phyloP scores from a whole-genome alignment of 2,888 invertebrate genomes.

The Agrilus cyanescens region DNA sequence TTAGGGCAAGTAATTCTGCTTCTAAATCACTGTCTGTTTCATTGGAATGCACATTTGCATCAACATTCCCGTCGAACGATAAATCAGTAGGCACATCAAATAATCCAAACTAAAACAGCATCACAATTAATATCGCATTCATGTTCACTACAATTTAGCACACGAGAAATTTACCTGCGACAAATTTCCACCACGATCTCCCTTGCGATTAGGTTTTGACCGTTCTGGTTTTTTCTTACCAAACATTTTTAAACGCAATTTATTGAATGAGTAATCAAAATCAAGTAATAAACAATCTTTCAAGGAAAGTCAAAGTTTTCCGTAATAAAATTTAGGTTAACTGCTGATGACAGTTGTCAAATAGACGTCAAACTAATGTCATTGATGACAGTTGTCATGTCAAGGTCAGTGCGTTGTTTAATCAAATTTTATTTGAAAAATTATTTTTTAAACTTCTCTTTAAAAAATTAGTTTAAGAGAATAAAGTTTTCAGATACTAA shows the following conservation, averaged over 20 bases:
- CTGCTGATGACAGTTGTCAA: background rate
- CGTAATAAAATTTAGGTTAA: slow-evolving; percentile 3
- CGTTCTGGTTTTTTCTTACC: slow-evolving; percentile 26
- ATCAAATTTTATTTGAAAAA: too few species aligned
- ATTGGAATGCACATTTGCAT: slow-evolving; percentile 43
- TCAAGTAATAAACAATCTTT: background rate
- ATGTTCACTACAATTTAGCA: background rate
- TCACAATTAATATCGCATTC: slow-evolving; percentile 4
- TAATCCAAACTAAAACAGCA: slow-evolving; percentile 63
- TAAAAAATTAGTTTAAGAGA: too few species aligned
- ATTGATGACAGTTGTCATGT: too few species aligned
- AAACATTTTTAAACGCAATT: slow-evolving; percentile 24
- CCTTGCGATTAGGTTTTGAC: slow-evolving; percentile 17
- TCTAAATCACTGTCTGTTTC: slow-evolving; percentile 71
- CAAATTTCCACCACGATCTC: slow-evolving; percentile 20
- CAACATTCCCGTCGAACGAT: slow-evolving; percentile 42
- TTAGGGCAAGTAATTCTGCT: slow-evolving; percentile 71
- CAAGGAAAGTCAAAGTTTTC: background rate
- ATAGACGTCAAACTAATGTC: too few species aligned
- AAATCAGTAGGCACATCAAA: slow-evolving; percentile 57
- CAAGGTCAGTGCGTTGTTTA: too few species aligned
- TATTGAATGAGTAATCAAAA: slow-evolving; percentile 3
- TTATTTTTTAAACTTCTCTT: too few species aligned
- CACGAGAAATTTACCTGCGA: slow-evolving; percentile 23
- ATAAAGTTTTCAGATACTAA: too few species aligned